Conservation (phyloP, 1,140 invertebrate genomes). For the Brachionus plicatilis region DNA sequence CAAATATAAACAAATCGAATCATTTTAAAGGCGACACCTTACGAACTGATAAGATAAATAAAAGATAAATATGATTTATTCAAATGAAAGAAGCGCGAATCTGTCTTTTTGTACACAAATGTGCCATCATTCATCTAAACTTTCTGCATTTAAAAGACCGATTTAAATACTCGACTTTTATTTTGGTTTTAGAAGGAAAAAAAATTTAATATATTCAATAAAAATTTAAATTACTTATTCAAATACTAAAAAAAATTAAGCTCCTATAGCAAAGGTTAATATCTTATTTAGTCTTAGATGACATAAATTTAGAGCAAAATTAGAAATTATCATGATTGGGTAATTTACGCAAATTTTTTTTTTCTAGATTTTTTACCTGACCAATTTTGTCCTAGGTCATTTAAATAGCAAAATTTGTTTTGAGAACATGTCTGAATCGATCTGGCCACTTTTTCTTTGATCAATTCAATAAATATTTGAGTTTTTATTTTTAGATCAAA, state of each 20-base stretch:
- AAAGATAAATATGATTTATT: neutral
- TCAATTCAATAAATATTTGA: too few relatives aligned
- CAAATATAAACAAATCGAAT: neutral
- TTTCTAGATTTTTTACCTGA: neutral
- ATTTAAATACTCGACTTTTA: neutral
- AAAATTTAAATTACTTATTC: neutral
- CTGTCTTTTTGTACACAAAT: neutral
- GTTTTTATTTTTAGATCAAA: too few relatives aligned
- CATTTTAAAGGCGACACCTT: neutral
- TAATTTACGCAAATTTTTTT: neutral
- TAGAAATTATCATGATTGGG: neutral
- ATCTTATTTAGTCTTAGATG: conserved; percentile 1
- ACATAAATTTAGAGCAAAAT: neutral
- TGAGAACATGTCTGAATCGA: neutral
- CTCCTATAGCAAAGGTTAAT: neutral
- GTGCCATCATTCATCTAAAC: neutral
- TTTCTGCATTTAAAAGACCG: neutral
- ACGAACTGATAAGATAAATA: neutral
- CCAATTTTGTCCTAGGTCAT: neutral
- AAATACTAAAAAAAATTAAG: neutral
- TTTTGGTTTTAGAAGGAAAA: neutral
- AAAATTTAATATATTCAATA: neutral
- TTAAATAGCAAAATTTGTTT: neutral
- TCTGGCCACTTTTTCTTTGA: neutral
- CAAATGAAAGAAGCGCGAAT: neutral